Evolutionary conservation across 1,140 invertebrate species (phyloP).

Genomic region (Drosophila ercepeae): DNA sequence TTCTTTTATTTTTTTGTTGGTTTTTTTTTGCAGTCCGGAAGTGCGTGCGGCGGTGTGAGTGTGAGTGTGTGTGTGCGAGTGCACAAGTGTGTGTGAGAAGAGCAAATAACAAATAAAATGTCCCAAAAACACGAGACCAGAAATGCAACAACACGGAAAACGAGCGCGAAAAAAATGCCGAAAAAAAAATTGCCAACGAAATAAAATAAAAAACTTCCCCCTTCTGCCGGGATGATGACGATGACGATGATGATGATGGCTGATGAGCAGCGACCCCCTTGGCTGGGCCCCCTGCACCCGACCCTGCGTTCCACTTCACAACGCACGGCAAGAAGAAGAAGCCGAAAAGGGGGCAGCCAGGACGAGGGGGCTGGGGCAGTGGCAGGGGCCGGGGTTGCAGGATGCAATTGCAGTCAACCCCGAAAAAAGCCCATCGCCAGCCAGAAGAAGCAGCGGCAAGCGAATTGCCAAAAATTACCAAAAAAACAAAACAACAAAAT

Average conservation of each 20-base stretch:
- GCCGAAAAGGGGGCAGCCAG: slow-evolving; percentile 3
- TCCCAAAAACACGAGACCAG: slow-evolving; percentile 52
- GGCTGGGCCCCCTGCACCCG: background rate
- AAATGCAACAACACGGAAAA: slow-evolving; percentile 53
- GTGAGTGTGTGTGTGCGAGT: slow-evolving; percentile 1
- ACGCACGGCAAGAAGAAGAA: slow-evolving; percentile 52
- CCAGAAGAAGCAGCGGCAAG: slow-evolving; percentile 33
- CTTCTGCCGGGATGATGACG: slow-evolving; percentile 19
- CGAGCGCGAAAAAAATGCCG: slow-evolving; percentile 51
- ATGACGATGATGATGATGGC: slow-evolving; percentile 54
- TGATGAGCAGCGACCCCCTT: slow-evolving; percentile 44
- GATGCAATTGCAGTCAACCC: slow-evolving; percentile 77
- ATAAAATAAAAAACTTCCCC: slow-evolving; percentile 12
- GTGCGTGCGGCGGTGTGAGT: slow-evolving; percentile 55
- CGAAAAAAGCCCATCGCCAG: slow-evolving; percentile 52
- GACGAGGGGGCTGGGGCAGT: too few relatives aligned
- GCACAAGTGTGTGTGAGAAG: slow-evolving; percentile 22
- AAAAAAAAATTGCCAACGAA: slow-evolving; percentile 21
- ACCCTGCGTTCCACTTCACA: slow-evolving; percentile 69
- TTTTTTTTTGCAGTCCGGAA: slow-evolving; percentile 46
- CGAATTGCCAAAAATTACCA: slow-evolving; percentile 48
- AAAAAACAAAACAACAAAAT: slow-evolving; percentile 38
- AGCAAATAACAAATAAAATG: slow-evolving; percentile 65
- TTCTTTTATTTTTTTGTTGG: slow-evolving; percentile 1
- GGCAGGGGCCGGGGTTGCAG: slow-evolving; percentile 10